These are phyloP conservation scores for Gisinianus flammeolus DNA, from an alignment of 2,888 invertebrate genomes.

Conservation along the genomic window DNA sequence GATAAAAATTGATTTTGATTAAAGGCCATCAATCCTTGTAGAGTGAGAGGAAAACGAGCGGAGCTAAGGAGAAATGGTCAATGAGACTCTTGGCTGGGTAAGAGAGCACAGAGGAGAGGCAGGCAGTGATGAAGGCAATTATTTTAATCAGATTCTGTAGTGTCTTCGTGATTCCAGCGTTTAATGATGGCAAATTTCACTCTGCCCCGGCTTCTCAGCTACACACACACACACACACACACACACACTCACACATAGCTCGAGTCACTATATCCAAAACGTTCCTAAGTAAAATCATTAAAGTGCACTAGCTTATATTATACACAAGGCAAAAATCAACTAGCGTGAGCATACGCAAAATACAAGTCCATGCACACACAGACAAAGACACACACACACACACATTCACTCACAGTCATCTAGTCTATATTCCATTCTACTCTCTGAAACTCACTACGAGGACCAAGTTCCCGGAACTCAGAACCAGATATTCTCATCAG, in stretches of 20 bases:
- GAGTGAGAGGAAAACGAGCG: slow-evolving; percentile 37
- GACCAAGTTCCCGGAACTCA: no score
- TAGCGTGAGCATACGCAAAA: no score
- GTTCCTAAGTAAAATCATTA: neutral
- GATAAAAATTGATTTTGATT: slow-evolving; percentile 59
- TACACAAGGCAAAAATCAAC: no score
- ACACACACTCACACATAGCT: neutral
- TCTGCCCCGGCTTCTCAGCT: slow-evolving; percentile 5
- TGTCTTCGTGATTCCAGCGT: slow-evolving; percentile 59
- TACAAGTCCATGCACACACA: neutral
- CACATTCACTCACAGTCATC: neutral
- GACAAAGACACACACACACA: neutral
- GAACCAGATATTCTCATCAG: neutral
- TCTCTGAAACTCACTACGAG: no score
- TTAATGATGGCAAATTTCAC: slow-evolving; percentile 59
- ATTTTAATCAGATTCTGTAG: slow-evolving; percentile 60
- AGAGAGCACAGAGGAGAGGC: slow-evolving; percentile 33
- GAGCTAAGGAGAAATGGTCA: slow-evolving; percentile 52
- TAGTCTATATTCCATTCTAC: no score
- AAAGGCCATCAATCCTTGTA: slow-evolving; percentile 59
- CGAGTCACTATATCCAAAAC: neutral
- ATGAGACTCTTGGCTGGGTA: slow-evolving; percentile 34
- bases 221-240: slow-evolving; percentile 3
- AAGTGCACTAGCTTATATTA: neutral
- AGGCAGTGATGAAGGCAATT: slow-evolving; percentile 59